Conservation (phyloP, 2,113 vertebrate species). For the Microcebus lehilahytsara region DNA sequence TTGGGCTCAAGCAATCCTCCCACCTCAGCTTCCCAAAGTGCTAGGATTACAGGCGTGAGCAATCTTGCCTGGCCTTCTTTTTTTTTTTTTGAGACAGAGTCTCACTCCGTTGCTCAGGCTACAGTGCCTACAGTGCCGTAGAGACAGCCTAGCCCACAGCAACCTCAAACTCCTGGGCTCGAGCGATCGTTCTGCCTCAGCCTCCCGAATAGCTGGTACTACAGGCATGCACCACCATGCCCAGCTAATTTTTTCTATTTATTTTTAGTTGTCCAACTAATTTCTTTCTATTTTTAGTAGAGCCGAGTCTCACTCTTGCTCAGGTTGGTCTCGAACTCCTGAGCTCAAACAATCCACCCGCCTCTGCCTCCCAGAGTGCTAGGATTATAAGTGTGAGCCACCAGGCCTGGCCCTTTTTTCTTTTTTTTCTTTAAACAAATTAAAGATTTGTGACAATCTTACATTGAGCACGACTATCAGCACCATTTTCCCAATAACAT, state of each 20-base stretch:
- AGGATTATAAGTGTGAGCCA: neutral
- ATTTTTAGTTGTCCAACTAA: no score
- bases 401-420: neutral
- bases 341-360: neutral
- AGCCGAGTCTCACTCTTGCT: neutral
- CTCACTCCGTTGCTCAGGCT: no score
- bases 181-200: neutral
- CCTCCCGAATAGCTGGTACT: neutral
- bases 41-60: no score
- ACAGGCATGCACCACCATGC: neutral
- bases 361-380: neutral
- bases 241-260: neutral
- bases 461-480: neutral
- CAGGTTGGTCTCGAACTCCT: neutral
- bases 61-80: no score
- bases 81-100: no score
- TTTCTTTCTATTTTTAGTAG: neutral
- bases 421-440: neutral
- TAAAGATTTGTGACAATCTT: neutral
- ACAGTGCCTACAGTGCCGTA: no score
- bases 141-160: no score
- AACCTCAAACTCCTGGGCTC: neutral
- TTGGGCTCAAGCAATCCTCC: no score
- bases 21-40: no score
- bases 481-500: neutral